Evolutionary conservation across 2,888 invertebrate species (phyloP).

Genomic region (Gymnosoma rotundatum): DNA sequence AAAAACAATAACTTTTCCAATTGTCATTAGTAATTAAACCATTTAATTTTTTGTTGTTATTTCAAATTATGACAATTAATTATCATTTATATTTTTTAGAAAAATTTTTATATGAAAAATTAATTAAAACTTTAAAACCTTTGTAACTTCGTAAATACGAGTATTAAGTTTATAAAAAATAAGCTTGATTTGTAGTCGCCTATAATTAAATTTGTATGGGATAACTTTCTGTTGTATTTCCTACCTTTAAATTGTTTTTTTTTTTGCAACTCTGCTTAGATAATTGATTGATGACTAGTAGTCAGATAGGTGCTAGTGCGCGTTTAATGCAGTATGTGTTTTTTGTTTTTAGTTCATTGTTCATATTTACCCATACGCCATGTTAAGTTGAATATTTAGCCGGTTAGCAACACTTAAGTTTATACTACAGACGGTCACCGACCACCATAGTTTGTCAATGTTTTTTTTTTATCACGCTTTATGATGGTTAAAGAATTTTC

Average conservation of each 20-base stretch:
- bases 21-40: too few relatives aligned
- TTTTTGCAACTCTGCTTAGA: conserved; percentile 39
- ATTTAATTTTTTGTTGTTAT: too few relatives aligned
- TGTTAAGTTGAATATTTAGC: conserved; percentile 39
- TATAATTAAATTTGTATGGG: not conserved
- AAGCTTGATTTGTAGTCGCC: too few relatives aligned
- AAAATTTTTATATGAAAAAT: too few relatives aligned
- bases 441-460: conserved; percentile 48
- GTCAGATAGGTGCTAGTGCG: conserved; percentile 35
- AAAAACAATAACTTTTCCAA: too few relatives aligned
- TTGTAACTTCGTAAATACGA: too few relatives aligned
- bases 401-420: conserved; percentile 65
- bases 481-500: conserved; percentile 52
- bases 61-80: too few relatives aligned
- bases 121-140: too few relatives aligned
- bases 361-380: conserved; percentile 11
- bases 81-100: too few relatives aligned
- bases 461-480: conserved; percentile 46
- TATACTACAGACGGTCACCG: conserved; percentile 40
- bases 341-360: conserved; percentile 24
- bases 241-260: conserved; percentile 18
- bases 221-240: conserved; percentile 24
- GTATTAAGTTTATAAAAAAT: too few relatives aligned
- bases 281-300: conserved; percentile 53
- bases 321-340: conserved; percentile 1